phyloP scores from a whole-genome alignment of 2,797 vertebrate species.

The Anisognathus igniventris region DNA sequence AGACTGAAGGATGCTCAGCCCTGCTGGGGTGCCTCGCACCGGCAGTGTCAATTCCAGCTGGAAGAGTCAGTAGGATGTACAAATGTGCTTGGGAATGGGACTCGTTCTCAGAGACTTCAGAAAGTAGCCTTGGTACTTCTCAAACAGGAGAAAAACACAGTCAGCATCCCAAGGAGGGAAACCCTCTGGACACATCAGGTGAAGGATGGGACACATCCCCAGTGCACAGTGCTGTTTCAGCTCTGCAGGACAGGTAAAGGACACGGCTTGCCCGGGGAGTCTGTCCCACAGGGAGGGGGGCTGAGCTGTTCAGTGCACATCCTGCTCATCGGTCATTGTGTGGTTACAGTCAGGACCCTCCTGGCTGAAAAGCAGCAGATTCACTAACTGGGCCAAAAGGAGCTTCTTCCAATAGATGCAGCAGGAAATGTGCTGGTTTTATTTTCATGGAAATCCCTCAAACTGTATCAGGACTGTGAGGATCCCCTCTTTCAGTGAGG shows the following conservation, averaged over 20 bases:
- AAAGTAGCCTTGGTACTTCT: neutral
- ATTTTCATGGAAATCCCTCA: neutral
- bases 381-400: neutral
- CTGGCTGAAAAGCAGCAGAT: constrained; percentile 2
- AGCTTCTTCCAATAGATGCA: constrained; percentile 3
- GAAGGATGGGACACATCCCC: neutral
- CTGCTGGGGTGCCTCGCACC: neutral
- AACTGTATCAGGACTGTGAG: neutral
- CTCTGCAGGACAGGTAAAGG: neutral
- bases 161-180: neutral
- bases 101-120: neutral
- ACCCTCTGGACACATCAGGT: neutral
- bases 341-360: neutral
- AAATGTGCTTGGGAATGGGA: neutral
- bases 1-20: neutral
- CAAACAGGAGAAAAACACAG: neutral
- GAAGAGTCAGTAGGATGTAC: neutral
- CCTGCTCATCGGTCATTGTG: neutral
- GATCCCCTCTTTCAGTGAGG: neutral
- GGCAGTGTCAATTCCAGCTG: neutral
- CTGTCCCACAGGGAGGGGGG: neutral
- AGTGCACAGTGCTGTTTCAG: neutral
- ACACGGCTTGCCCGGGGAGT: neutral
- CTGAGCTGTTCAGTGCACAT: neutral
- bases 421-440: neutral